Conservation (phyloP, 2,797 vertebrate genomes). For the Poecilia gillii region DNA sequence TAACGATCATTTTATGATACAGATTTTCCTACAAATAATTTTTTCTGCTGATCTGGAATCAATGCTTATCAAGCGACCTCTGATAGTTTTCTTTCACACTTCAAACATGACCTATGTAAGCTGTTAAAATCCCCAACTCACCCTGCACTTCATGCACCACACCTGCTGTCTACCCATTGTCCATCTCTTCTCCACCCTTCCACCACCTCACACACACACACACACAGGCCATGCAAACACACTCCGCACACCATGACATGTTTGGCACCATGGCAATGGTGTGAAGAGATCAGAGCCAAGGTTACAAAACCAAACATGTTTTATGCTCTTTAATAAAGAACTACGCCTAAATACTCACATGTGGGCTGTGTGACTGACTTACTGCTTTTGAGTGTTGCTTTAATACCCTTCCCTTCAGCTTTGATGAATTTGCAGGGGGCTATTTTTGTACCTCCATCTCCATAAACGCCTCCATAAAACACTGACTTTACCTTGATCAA, state of each 20-base stretch:
- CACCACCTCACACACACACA: not conserved
- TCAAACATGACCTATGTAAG: not conserved
- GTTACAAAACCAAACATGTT: not conserved
- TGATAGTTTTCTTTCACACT: not conserved
- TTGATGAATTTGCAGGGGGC: conserved; percentile 6
- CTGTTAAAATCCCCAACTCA: not conserved
- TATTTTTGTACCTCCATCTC: not conserved
- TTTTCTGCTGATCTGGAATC: not conserved
- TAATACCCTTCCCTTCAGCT: conserved; percentile 9
- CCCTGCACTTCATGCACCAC: not conserved
- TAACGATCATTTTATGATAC: not conserved
- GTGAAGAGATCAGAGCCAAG: not conserved
- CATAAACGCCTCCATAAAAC: conserved; percentile 1
- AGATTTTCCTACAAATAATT: not conserved
- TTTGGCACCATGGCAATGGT: not conserved
- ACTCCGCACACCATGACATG: not conserved
- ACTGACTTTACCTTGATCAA: conserved; percentile 23
- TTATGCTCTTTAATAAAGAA: not conserved
- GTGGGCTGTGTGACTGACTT: not conserved
- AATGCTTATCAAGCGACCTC: not conserved
- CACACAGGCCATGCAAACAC: not conserved
- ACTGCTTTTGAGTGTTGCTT: not conserved
- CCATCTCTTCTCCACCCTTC: not conserved
- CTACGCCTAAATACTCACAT: not conserved
- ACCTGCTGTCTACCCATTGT: not conserved